phyloP scores from a whole-genome alignment of 2,797 vertebrate genomes.

The Enteromius trimaculatus region DNA sequence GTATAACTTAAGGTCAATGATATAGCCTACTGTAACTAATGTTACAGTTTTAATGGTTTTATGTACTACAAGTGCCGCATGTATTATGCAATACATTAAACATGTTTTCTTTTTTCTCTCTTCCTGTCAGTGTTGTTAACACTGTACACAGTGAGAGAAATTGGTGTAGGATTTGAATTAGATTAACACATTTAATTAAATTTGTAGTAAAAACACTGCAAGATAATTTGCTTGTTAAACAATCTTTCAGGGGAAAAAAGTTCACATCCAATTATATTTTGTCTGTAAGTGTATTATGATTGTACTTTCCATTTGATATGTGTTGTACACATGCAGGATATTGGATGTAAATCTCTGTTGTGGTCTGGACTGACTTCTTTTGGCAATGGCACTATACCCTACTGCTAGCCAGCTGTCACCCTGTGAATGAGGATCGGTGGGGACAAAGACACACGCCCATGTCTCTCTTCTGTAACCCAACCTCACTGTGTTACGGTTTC shows the following conservation, averaged over 20 bases:
- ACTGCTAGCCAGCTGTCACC: conserved; percentile 84
- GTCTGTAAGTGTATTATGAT: not conserved
- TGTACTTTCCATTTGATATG: not conserved
- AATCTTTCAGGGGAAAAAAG: not conserved
- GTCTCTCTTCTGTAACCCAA: conserved; percentile 58
- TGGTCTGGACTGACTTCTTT: conserved; percentile 70
- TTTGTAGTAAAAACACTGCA: not conserved
- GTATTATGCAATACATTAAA: not conserved
- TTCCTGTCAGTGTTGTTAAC: not conserved
- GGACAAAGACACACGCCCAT: conserved; percentile 72
- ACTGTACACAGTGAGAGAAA: not conserved
- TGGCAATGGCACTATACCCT: conserved; percentile 79
- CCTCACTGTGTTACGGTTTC: not conserved
- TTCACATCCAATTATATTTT: not conserved
- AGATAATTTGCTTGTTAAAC: not conserved
- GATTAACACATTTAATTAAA: not conserved
- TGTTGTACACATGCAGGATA: not conserved
- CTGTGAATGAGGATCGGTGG: conserved; percentile 57
- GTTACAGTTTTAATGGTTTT: not conserved
- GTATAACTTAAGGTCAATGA: not conserved
- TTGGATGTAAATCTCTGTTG: conserved; percentile 70
- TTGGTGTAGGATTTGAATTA: not conserved
- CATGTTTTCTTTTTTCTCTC: not conserved
- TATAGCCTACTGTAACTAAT: not conserved
- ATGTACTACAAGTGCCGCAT: not conserved